Conservation (phyloP, 37 sponge, comb jelly and placozoan genomes). For the Chondrosia reniformis region DNA sequence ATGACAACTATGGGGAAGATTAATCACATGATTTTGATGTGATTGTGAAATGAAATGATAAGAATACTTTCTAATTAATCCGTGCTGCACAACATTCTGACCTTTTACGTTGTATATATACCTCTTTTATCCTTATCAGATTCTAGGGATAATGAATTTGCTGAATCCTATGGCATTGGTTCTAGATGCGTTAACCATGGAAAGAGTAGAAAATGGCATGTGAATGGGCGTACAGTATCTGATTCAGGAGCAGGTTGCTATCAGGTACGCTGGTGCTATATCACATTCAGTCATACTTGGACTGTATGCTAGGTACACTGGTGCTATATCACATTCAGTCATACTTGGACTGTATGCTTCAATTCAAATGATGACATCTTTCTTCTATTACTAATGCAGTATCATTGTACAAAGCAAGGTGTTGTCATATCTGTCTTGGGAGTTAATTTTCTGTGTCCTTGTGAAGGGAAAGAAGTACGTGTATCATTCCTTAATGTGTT, state of each 20-base stretch:
- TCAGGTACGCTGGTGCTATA: background rate
- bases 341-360: background rate
- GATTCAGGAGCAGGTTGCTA: background rate
- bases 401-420: background rate
- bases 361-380: background rate
- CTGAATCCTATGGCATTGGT: background rate
- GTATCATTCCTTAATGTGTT: too few species aligned
- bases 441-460: background rate
- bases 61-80: too few species aligned
- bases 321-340: background rate
- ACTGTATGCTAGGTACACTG: background rate
- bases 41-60: too few species aligned
- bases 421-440: background rate
- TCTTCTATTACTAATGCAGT: background rate
- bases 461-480: conserved; percentile 3
- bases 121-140: too few species aligned
- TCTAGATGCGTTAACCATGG: background rate
- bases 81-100: too few species aligned
- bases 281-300: background rate
- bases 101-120: too few species aligned
- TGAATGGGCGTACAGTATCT: background rate
- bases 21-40: too few species aligned
- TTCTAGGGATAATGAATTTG: background rate
- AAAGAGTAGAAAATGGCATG: background rate
- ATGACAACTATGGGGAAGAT: too few species aligned